phyloP scores from a whole-genome alignment of 2,888 invertebrate genomes.

The Hypomecis punctinalis region DNA sequence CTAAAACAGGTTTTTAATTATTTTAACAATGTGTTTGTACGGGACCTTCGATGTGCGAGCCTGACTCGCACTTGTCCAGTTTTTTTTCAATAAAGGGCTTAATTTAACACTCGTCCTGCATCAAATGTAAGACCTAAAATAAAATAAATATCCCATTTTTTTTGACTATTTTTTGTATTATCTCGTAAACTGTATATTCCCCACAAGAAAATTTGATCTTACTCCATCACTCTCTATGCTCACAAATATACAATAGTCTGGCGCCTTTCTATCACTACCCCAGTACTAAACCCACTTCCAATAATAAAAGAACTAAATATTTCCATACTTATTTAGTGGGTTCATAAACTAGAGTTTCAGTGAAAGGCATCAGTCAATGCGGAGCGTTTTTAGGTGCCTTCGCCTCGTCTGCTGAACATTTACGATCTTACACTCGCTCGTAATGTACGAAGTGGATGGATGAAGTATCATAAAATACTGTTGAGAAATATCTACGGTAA shows the following conservation, averaged over 20 bases:
- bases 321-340: slow-evolving; percentile 27
- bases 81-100: no score
- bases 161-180: no score
- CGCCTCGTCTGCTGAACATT: slow-evolving; percentile 14
- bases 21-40: no score
- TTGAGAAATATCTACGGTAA: background rate
- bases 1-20: no score
- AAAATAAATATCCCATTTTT: no score
- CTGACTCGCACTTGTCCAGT: no score
- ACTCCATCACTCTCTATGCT: no score
- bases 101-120: no score
- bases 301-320: slow-evolving; percentile 21
- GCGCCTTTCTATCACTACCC: slow-evolving; percentile 8
- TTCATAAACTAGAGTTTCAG: slow-evolving; percentile 31
- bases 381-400: slow-evolving; percentile 26
- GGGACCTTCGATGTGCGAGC: no score
- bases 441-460: slow-evolving; percentile 25
- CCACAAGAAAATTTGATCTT: no score
- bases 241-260: background rate
- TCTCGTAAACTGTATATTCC: no score
- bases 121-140: no score
- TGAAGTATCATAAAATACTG: slow-evolving; percentile 19
- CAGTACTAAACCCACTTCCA: slow-evolving; percentile 9
- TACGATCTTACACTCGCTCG: slow-evolving; percentile 22
- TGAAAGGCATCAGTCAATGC: slow-evolving; percentile 31